Percentiles rank a stretch among this genome's conserved stretches.
Conservation (phyloP, 2,113 vertebrate species). For the Probosciger aterrimus region DNA sequence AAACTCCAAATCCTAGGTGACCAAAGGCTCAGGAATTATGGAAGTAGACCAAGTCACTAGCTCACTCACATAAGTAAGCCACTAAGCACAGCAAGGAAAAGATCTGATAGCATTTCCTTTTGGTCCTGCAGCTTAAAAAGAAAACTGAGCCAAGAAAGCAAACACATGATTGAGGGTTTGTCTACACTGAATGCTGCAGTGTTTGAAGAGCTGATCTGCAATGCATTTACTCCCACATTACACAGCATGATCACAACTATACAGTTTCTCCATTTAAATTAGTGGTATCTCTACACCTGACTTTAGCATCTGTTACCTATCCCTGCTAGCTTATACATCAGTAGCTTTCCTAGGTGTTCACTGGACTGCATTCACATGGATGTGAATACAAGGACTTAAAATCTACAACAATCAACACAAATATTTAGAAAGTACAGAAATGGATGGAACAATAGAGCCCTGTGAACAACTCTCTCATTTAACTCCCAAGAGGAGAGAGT, state of each 20-base stretch:
- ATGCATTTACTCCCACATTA: background rate
- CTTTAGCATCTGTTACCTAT: background rate
- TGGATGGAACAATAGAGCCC: background rate
- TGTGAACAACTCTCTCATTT: background rate
- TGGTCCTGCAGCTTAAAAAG: background rate
- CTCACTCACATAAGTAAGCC: background rate
- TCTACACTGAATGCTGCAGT: background rate
- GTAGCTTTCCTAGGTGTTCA: background rate
- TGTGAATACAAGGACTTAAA: background rate
- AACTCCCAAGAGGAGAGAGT: background rate
- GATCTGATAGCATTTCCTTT: background rate
- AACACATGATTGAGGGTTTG: background rate
- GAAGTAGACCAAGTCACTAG: background rate
- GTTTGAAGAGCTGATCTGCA: background rate
- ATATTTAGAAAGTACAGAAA: background rate
- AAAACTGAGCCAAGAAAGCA: background rate
- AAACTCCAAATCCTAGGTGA: background rate
- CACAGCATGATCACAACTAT: background rate
- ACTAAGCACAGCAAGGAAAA: background rate
- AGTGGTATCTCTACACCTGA: background rate
- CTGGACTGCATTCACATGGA: background rate
- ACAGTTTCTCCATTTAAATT: background rate
- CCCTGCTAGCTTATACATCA: background rate
- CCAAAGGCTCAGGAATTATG: background rate
- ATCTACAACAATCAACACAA: background rate